Evolutionary conservation across 2,888 invertebrate species (phyloP).

Genomic region (Lingula anatina): DNA sequence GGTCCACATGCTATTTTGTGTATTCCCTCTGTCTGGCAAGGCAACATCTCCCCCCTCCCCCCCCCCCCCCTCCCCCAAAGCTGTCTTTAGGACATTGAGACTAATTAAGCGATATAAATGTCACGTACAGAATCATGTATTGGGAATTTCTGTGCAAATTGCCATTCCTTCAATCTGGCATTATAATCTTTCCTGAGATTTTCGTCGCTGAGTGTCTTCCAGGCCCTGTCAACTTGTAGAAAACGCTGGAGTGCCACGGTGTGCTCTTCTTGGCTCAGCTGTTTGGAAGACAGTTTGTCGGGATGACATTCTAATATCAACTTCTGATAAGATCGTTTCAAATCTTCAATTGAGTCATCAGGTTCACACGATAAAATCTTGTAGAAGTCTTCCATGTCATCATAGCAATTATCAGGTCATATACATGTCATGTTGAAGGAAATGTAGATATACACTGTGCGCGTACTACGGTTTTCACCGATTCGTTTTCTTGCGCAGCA

Average conservation of each 20-base stretch:
- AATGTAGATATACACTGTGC: no score
- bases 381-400: background rate
- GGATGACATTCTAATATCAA: background rate
- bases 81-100: no score
- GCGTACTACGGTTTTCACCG: no score
- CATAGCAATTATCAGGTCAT: background rate
- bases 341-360: background rate
- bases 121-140: constrained; percentile 4
- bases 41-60: no score
- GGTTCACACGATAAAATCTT: background rate
- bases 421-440: background rate
- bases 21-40: no score
- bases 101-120: no score
- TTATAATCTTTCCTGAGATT: background rate
- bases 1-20: no score
- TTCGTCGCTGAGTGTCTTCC: background rate
- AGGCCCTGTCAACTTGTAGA: background rate
- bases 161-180: background rate
- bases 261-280: no score
- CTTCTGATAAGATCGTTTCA: background rate
- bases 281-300: background rate
- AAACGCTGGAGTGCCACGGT: background rate
- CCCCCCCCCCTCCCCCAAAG: no score
- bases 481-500: background rate
- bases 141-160: background rate